Evolutionary conservation across 2,888 invertebrate genomes (phyloP).

Genomic region (Clepsis dumicolana): DNA sequence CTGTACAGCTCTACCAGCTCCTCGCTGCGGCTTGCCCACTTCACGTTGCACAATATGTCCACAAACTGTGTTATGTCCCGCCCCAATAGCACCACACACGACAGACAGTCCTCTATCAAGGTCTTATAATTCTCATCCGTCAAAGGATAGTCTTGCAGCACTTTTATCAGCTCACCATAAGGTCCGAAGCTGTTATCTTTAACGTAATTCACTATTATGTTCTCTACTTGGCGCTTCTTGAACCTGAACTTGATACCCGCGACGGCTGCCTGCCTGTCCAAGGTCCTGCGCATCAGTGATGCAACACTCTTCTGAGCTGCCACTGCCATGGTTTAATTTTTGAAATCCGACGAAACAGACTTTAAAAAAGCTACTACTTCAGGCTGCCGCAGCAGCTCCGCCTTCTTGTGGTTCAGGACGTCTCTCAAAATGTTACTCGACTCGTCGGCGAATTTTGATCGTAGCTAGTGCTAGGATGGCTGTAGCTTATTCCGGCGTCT

Average conservation of each 20-base stretch:
- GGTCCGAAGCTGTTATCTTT: constrained; percentile 69
- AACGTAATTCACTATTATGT: constrained; percentile 71
- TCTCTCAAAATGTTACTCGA: constrained; percentile 76
- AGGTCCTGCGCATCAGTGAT: constrained; percentile 76
- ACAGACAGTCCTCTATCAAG: constrained; percentile 74
- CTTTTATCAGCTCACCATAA: constrained; percentile 79
- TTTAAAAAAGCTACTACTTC: constrained; percentile 78
- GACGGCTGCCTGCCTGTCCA: constrained; percentile 72
- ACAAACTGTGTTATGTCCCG: constrained; percentile 73
- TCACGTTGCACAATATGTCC: constrained; percentile 69
- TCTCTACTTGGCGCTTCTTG: constrained; percentile 76
- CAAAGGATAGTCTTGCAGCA: constrained; percentile 73
- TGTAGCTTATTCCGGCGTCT: constrained; percentile 65
- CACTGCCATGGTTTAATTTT: constrained; percentile 76
- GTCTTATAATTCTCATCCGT: constrained; percentile 75
- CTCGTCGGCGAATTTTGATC: constrained; percentile 70
- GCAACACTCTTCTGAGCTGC: constrained; percentile 73
- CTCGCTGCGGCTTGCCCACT: constrained; percentile 70
- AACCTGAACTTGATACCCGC: constrained; percentile 76
- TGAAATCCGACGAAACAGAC: constrained; percentile 72
- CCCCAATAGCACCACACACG: constrained; percentile 73
- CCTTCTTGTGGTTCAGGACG: constrained; percentile 80
- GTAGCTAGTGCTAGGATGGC: constrained; percentile 75
- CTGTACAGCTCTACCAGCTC: constrained; percentile 68
- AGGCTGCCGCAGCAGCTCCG: constrained; percentile 78